phyloP scores from a whole-genome alignment of 2,113 vertebrate genomes.

The Alligator sinensis region DNA sequence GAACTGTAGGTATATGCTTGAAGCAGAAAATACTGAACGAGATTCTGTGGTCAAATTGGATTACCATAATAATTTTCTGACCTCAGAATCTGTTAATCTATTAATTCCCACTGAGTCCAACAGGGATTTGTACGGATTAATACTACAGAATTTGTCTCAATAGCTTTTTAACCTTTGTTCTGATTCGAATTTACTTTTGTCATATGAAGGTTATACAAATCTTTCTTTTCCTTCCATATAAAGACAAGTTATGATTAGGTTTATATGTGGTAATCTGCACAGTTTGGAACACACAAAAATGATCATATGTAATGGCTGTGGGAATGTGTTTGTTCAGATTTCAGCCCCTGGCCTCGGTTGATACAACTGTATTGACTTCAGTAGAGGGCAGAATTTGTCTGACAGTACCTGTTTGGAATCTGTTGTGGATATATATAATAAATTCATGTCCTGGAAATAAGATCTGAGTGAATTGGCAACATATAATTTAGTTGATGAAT shows the following conservation, averaged over 20 bases:
- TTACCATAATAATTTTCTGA: background rate
- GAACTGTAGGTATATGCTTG: background rate
- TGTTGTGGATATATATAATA: background rate
- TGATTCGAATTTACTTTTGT: background rate
- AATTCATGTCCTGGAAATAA: background rate
- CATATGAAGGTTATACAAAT: background rate
- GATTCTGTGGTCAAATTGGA: background rate
- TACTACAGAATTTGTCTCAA: background rate
- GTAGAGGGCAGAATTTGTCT: background rate
- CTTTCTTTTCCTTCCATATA: background rate
- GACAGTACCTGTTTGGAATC: fast-evolving
- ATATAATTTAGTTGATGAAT: background rate
- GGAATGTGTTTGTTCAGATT: background rate
- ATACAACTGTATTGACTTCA: fast-evolving
- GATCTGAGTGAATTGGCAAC: background rate
- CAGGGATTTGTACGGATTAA: background rate
- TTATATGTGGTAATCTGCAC: fast-evolving
- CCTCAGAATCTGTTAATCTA: background rate
- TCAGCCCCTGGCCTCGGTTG: fast-evolving
- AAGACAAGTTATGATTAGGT: background rate
- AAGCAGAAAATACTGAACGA: fast-evolving
- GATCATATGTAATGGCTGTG: background rate
- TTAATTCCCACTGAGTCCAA: background rate
- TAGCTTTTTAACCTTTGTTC: background rate
- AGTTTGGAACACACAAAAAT: background rate